Evolutionary conservation across 2,888 invertebrate species (phyloP).

Genomic region (Nephrotoma appendiculata): DNA sequence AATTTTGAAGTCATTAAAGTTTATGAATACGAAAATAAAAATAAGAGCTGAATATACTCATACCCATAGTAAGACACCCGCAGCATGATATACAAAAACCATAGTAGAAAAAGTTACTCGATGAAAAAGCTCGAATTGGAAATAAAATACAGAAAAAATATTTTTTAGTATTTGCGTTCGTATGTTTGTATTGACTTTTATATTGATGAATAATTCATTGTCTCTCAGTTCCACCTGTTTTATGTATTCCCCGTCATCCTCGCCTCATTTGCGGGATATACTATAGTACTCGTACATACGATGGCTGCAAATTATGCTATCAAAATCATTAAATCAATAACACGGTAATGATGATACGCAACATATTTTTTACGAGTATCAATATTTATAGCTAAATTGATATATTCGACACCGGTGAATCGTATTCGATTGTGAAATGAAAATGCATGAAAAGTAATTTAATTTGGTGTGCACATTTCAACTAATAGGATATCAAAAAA

Average conservation of each 20-base stretch:
- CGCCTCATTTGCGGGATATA: background rate
- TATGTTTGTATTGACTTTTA: background rate
- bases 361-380: background rate
- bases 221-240: background rate
- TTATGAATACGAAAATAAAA: background rate
- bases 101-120: background rate
- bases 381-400: background rate
- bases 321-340: background rate
- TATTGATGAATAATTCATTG: background rate
- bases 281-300: background rate
- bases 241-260: background rate
- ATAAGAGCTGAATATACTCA: background rate
- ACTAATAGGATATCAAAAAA: too few relatives aligned
- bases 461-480: too few relatives aligned
- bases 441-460: too few relatives aligned
- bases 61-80: background rate
- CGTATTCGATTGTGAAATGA: too few relatives aligned
- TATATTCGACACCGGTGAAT: background rate
- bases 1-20: background rate
- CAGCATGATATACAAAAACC: background rate
- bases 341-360: background rate
- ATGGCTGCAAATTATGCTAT: background rate
- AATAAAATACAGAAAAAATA: background rate
- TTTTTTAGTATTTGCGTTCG: background rate
- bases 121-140: background rate